Base-by-base conservation (phyloP, 2,888 invertebrate genomes). In the Pterostichus madidus region DNA sequence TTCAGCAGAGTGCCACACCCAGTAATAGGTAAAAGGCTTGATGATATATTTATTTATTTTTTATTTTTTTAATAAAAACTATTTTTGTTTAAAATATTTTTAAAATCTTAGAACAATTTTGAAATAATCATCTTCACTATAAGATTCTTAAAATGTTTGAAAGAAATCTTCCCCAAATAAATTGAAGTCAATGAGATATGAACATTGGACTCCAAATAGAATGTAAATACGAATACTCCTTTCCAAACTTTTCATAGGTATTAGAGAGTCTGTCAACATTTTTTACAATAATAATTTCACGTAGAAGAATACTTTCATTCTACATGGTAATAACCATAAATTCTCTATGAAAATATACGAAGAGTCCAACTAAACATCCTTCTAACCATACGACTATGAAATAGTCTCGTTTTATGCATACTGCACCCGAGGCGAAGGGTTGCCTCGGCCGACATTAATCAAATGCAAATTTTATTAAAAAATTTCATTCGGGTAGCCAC, bases 391-490 rank as follows among this genome's bases (percentile, higher is more conserved):
- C 11, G 64, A 44, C 71, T 71, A 71, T 71, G 71, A 71, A 71
- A 71, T 71, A 71, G 71, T 46, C 49, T 17, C 49, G 49, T 44
- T 71, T 71, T 71, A 71, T 71, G 71, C 46, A 11, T 71, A 46
- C 10, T 11, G 59, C 13, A 53, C n/a, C 7, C 15, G 15, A 24
- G 24, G 53, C 49, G 64, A 64, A 64, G 64, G 64, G 64, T 64
- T 64, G 64, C 35, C 13, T 15, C 32, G 5, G n/a, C 31, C 6
- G 49, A 17, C 73, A 80, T 80, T 80, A 73, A 80, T 80, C 73
- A 80, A 73, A 80, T 80, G 80, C 73, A 80, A 80, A 80, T 80
- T 80, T 80, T 80, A 80, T 80, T 80, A 73, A 80, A 80, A 77
- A 80, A 80, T 73, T 80, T 80, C 80, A 80, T 80, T 73, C 80